phyloP scores from a whole-genome alignment of 2,888 invertebrate species.

The Leucania comma region DNA sequence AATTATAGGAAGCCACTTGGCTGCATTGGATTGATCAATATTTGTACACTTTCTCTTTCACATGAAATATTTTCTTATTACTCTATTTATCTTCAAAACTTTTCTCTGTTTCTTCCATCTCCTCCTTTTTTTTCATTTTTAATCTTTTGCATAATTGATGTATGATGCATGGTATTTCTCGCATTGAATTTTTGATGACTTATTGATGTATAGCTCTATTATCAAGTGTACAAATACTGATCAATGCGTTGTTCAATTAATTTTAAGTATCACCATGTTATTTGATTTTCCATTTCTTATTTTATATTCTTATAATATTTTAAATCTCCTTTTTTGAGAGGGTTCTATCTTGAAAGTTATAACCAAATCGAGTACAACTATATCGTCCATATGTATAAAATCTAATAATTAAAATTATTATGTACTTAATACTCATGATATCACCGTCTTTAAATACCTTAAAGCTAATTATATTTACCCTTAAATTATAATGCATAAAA shows the following conservation, averaged over 20 bases:
- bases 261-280: conserved; percentile 46
- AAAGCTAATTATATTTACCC: too few species aligned
- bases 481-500: not conserved
- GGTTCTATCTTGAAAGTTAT: not conserved
- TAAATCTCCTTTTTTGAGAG: not conserved
- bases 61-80: not conserved
- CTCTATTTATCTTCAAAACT: not conserved
- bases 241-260: conserved; percentile 27
- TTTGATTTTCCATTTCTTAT: conserved; percentile 5
- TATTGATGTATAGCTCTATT: not conserved
- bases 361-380: conserved; percentile 15
- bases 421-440: not conserved
- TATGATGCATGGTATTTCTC: not conserved
- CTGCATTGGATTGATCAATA: conserved; percentile 40
- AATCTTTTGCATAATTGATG: not conserved
- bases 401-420: not conserved
- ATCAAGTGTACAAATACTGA: conserved; percentile 26
- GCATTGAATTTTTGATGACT: not conserved
- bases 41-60: conserved; percentile 17
- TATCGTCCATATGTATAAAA: conserved; percentile 4
- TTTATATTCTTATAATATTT: not conserved
- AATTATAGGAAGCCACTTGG: conserved; percentile 55
- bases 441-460: not conserved
- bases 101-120: too few species aligned
- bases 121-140: not conserved